Evolutionary conservation across 2,888 invertebrate genomes (phyloP).

Genomic region (Synergus itoensis): DNA sequence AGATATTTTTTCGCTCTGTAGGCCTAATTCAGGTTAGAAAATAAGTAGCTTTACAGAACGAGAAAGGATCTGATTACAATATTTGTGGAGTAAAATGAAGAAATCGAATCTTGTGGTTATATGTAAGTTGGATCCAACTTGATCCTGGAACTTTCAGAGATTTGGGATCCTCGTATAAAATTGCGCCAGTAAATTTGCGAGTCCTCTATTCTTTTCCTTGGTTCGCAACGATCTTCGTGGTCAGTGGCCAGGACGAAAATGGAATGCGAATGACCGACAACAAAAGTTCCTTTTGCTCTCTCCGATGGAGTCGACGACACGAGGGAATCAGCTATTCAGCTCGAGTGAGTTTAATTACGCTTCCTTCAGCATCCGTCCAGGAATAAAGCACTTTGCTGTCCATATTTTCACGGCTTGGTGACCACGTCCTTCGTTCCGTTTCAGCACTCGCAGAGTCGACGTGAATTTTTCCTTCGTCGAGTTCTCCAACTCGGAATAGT

Average conservation of each 20-base stretch:
- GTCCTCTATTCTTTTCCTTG: neutral
- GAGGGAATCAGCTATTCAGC: conserved; percentile 53
- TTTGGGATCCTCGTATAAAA: neutral
- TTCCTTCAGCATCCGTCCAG: conserved; percentile 56
- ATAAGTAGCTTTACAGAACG: too few relatives aligned
- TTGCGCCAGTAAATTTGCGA: neutral
- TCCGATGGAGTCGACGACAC: conserved; percentile 41
- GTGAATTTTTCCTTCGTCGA: conserved; percentile 43
- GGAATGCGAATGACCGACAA: conserved; percentile 52
- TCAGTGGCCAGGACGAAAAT: conserved; percentile 44
- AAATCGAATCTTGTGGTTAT: too few relatives aligned
- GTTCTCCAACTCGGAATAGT: neutral
- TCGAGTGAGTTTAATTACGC: conserved; percentile 59
- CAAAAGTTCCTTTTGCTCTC: conserved; percentile 52
- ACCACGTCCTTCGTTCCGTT: conserved; percentile 66
- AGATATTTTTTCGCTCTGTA: too few relatives aligned
- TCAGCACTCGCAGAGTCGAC: conserved; percentile 49
- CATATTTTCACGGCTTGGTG: conserved; percentile 70
- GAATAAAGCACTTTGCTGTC: conserved; percentile 54
- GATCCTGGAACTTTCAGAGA: too few relatives aligned
- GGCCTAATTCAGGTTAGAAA: too few relatives aligned
- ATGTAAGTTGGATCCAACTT: too few relatives aligned
- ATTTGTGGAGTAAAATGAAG: too few relatives aligned
- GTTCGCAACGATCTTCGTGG: conserved; percentile 24
- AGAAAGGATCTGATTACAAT: too few relatives aligned